Evolutionary conservation across 2,888 invertebrate species (phyloP), one percentile per base, ranked within the genome.

Genomic region (Bursaphelenchus okinawaensis): DNA sequence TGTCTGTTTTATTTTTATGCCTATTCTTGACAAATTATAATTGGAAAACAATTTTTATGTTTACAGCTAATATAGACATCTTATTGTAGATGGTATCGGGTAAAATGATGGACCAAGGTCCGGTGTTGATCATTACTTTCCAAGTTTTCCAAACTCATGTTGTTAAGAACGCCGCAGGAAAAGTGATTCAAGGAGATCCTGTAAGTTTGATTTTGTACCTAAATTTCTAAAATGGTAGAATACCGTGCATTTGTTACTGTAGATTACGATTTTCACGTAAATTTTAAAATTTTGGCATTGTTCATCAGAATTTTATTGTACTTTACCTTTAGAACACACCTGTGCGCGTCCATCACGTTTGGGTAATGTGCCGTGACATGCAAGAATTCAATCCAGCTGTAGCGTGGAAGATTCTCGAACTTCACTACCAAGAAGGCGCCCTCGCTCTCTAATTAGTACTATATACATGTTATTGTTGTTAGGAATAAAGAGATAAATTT

Each of bases 71-170:
- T 40, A 19, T 16, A 16, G 16, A 7, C n/a, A n/a, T n/a, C n/a
- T n/a, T 16, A 19, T 20, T 72, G 59, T 74, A 87, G 86, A 86
- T 98, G 68, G 89, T 90, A 0, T 92, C 94, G 89, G 98, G 95
- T 0, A 94, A 96, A 85, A 91, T 98, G 82, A 94, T 96, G 92
- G 96, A 98, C 61, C 95, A 96, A 83, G 98, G 98, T 0, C 98
- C 98, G 0, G 94, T 98, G 3, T 85, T 99, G 71, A 90, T 96
- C 55, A 90, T 99, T 68, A 91, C 90, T 72, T 99, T 99, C 86
- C 91, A 91, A 81, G 90, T 93, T 0, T 96, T 96, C 83, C 94
- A 98, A 86, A 93, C 96, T 68, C 90, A 92, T 89, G 92, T 91
- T 75, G 90, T 96, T 7, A 87, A 89, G 70, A 92, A 98, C 84